Evolutionary conservation across 2,113 vertebrate species (phyloP), one percentile per base, ranked within the genome.

Genomic region (Triplophysa dalaica): DNA sequence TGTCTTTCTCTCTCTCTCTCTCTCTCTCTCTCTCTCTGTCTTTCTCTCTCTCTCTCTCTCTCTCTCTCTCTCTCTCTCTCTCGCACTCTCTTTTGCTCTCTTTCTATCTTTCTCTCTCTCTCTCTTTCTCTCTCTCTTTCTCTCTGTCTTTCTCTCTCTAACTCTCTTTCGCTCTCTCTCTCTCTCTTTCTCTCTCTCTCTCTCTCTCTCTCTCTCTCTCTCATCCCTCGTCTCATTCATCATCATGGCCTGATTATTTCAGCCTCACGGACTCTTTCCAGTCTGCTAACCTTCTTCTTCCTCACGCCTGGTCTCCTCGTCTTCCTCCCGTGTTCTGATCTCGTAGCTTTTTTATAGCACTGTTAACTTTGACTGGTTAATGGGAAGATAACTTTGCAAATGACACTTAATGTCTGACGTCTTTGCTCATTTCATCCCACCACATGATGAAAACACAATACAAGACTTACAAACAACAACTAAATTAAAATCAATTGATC

Each of bases 181-280:
- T 24, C 77, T 67, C 75, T 24, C n/a, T 70, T 68, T 75, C 76
- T 83, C 66, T 65, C 64, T 67, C 26, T 79, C 80, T 83, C 63
- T 77, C 64, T 78, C 80, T 73, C 45, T 80, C 41, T 80, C 26
- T 74, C 64, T 33, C 80, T 70, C 79, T 80, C 83, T 82, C 86
- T 86, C 79, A 77, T 90, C 88, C 87, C 89, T 60, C 64, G 73
- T 75, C 90, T 92, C 90, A 87, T 93, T 92, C 90, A 87, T 93
- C 89, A 90, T 81, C 43, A 67, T 92, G 91, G 88, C 92, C 92
- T 91, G 86, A 92, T 91, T 93, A 92, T 88, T 92, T 93, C 92
- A 92, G 84, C 78, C 89, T 81, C 82, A 89, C 83, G 83, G 75
- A 48, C 85, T 87, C 69, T 72, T 88, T 88, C 80, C 86, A 86